A percentile compares a stretch with the other conserved stretches of the same genome.
Conservation (phyloP, 2,888 invertebrate genomes). For the Philereme transversata region DNA sequence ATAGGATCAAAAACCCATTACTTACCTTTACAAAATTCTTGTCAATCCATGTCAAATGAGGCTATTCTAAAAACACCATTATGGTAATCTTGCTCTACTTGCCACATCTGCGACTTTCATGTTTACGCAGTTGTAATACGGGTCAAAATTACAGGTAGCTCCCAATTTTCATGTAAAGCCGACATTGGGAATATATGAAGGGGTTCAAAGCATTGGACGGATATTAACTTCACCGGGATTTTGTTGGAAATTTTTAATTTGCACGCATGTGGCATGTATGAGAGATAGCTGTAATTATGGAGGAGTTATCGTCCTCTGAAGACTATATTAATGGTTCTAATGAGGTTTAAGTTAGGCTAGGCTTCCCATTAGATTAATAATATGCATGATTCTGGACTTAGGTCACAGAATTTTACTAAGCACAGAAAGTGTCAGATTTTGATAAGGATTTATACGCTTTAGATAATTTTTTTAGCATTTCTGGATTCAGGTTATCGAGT, state of each 20-base stretch:
- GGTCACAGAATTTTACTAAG: neutral
- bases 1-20: constrained; percentile 36
- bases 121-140: constrained; percentile 12
- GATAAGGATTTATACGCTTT: too few species aligned
- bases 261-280: constrained; percentile 8
- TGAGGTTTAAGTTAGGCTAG: constrained; percentile 10
- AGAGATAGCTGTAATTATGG: constrained; percentile 27
- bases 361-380: constrained; percentile 15
- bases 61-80: constrained; percentile 28
- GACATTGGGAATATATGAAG: constrained; percentile 38
- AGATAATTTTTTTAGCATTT: too few species aligned
- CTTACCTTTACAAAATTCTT: constrained; percentile 30
- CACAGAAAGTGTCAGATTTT: too few species aligned
- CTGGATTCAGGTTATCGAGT: too few species aligned
- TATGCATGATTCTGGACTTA: constrained; percentile 1
- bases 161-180: constrained; percentile 39
- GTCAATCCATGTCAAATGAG: constrained; percentile 34
- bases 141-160: constrained; percentile 15
- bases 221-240: constrained; percentile 44
- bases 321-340: constrained; percentile 16
- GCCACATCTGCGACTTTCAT: constrained; percentile 10
- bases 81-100: constrained; percentile 29
- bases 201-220: constrained; percentile 41
- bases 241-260: constrained; percentile 42
- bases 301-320: constrained; percentile 25